Evolutionary conservation across 2,113 vertebrate species (phyloP), one percentile per base, ranked within the genome.

Genomic region (Motacilla alba): DNA sequence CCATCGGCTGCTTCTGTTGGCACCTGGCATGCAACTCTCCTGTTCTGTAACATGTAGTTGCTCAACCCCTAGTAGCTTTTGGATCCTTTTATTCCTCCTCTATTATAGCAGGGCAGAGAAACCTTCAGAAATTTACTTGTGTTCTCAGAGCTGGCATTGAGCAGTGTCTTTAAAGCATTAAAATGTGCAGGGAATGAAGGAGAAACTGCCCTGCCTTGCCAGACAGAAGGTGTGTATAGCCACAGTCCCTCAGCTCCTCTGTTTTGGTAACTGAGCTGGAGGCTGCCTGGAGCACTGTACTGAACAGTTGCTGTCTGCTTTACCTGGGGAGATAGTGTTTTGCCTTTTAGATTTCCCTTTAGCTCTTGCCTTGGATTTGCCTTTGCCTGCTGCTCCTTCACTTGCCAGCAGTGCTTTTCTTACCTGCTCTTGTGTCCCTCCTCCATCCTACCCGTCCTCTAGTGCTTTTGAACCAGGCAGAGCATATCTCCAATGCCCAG

Each of bases 1-100:
- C 33, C 15, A 2, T 20, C 70, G 60, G 16, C 52, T 72, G 27
- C 46, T 92, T 76, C 27, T 19, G 4, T 8, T 59, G 39, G 43
- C 26, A 58, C 18, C 41, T 91, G 68, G 41, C n/a, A 21, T 0
- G 0, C 39, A 80, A 2, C 14, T 50, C 28, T 74, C 0, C 0
- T 28, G 7, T 28, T 87, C 39, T 89, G 14, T 81, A 68, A 55
- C 1, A 1, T 53, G 4, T 14, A 39, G n/a, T 15, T 87, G 44
- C 31, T 91, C 39, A 73, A 52, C 53, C 21, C 37, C 7, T 49
- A 33, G 37, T 55, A 53, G 46, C 17, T 85, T 90, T 76, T 83
- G 39, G 50, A 63, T 92, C 16, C 27, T 59, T 77, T 74, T 70
- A 7, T 85, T 92, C 15, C 4, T 43, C 30, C 4, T 47, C 39